Base-by-base conservation (phyloP, 2,888 invertebrate species). In the Myopa tessellatipennis region DNA sequence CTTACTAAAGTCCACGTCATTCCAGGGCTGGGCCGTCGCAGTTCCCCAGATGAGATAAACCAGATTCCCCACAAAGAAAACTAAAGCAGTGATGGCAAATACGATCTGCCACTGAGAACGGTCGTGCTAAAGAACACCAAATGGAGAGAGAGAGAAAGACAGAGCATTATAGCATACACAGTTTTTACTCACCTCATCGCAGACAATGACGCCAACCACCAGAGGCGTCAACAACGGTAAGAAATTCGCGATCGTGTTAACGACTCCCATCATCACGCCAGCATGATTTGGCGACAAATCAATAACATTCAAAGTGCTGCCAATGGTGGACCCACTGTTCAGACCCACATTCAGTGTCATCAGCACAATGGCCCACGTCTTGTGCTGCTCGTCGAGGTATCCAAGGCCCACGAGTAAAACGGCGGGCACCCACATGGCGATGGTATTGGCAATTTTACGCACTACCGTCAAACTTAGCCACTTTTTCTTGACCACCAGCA, bases 51-150 rank as follows among this genome's bases (percentile, higher is more conserved):
- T 85, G 6, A 94, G 84, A 85, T 93, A 96, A 82, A 94, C 90
- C n/a, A 93, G 87, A 83, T 94, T 94, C 7, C 94, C 92, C 58
- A 92, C 85, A 79, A 94, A 91, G 85, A 94, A 95, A 10, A 95
- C 89, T 14, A 90, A 91, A 0, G 94, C 92, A 0, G 95, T 83
- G 45, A 86, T 90, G 84, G 93, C 92, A 87, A 95, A 96, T n/a
- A 95, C 93, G 77, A 91, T 91, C 79, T 92, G 91, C 95, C 95
- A 95, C 84, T 94, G 92, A 1, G 85, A 81, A 0, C 91, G 90
- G 81, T 93, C 90, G 0, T 34, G 10, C 87, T 87, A 60, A 45
- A 50, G 63, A 26, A n/a, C 52, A 26, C 18, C 1, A 12, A 18
- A 63, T 6, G n/a, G 10, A 36, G 1, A 70, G 6, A 38, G 38